These are phyloP conservation scores for Falco concolor DNA, from an alignment of 2,797 vertebrate species.

Conservation along the genomic window DNA sequence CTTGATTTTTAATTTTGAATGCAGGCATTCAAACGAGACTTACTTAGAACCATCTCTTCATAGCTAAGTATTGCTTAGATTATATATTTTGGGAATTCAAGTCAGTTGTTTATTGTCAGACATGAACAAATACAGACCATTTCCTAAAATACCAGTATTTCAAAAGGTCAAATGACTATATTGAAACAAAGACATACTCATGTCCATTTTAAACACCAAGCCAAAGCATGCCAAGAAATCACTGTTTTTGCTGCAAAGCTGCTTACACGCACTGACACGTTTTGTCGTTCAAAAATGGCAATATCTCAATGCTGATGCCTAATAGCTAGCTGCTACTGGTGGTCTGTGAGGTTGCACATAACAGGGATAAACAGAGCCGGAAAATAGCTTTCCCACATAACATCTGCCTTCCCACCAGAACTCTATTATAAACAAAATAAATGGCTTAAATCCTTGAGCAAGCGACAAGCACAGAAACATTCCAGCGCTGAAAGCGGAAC, in stretches of 20 bases:
- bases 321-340: background rate
- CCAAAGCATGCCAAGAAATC: background rate
- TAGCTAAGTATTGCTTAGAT: background rate
- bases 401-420: conserved; percentile 58
- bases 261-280: background rate
- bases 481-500: conserved; percentile 36
- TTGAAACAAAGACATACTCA: background rate
- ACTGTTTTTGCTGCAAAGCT: background rate
- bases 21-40: background rate
- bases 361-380: background rate
- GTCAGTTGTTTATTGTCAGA: background rate
- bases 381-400: conserved; percentile 63
- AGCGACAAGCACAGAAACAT: conserved; percentile 29
- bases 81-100: conserved; percentile 6
- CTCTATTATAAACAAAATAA: conserved; percentile 53
- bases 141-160: conserved; percentile 52
- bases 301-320: background rate
- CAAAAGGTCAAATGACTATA: conserved; percentile 26
- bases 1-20: background rate
- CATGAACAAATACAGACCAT: background rate
- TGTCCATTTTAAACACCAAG: background rate
- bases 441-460: conserved; percentile 46
- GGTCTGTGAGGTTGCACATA: background rate
- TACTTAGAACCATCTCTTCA: background rate
- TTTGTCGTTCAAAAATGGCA: background rate